Percentiles rank a stretch among this genome's conserved stretches.
These are phyloP conservation scores for Plecotus auritus DNA, from an alignment of 2,113 vertebrate genomes.

Conservation along the genomic window DNA sequence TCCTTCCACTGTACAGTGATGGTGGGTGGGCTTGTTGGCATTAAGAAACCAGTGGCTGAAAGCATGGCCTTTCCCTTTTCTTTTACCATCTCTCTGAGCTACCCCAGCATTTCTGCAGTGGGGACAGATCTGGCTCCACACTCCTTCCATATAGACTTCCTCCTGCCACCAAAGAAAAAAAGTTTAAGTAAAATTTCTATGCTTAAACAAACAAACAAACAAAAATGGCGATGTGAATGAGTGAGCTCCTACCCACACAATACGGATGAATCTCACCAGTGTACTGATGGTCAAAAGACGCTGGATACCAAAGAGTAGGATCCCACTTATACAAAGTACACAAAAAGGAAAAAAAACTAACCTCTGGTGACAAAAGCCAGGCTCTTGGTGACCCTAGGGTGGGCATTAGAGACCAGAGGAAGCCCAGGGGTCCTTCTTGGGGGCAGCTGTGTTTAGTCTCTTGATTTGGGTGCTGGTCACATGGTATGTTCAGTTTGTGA, in stretches of 20 bases:
- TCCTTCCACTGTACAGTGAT: background rate
- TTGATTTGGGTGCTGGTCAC: background rate
- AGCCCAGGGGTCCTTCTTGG: background rate
- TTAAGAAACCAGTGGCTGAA: background rate
- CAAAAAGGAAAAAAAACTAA: background rate
- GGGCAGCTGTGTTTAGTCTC: background rate
- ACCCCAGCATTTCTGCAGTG: background rate
- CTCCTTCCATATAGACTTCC: background rate
- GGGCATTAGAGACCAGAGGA: background rate
- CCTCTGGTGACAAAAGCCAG: background rate
- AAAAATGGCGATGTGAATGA: background rate
- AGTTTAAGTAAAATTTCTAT: background rate
- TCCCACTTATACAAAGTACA: background rate
- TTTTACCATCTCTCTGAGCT: background rate
- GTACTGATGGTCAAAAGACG: no score
- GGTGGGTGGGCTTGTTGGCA: no score
- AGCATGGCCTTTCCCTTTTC: accelerated
- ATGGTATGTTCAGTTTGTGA: background rate
- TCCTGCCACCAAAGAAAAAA: background rate
- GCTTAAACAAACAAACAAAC: background rate
- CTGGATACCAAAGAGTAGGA: background rate
- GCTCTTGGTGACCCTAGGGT: background rate
- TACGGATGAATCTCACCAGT: accelerated
- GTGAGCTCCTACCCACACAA: background rate
- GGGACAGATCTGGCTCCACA: background rate